Base-by-base conservation (phyloP, 1,140 invertebrate species). In the Procambarus clarkii region DNA sequence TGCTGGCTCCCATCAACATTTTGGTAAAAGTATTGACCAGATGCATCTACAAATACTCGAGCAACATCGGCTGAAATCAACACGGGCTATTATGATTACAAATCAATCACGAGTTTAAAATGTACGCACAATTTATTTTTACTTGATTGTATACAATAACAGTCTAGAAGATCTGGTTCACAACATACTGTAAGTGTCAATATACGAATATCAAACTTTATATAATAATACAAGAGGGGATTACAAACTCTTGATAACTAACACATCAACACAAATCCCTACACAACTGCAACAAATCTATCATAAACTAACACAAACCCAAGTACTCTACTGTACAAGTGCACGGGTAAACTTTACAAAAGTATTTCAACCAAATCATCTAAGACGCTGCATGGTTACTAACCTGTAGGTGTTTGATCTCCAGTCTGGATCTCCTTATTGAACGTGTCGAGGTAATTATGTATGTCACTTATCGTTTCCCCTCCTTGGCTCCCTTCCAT, bases 371-470 rank as follows among this genome's bases (percentile, higher is more conserved):
- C 60, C 13, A 54, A 54, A 54, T 54, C 8, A 8, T 54, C 13
- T 54, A 9, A 9, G 13, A 54, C 8, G 50, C 13, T 54, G 13
- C 50, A 54, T 1, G 13, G 8, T 34, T 24, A 74, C 89, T 18
- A 44, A 91, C 89, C 80, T 85, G 91, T 84, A 88, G 91, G 76
- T 94, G 92, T 48, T 76, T 94, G 95, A 94, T 96, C 95, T 94
- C 95, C 95, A 74, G 95, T 96, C 92, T 96, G 96, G 81, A 98
- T 98, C 94, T 98, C 97, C 93, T 97, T 97, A 93, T 98, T 97
- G 94, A 98, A 98, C 4, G 97, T 97, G 85, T 96, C 97, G 74
- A 98, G 94, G 93, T 98, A 98, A 85, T 97, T 97, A 93, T 98
- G 97, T 93, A 97, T 97, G 93, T 97, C 97, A 54, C 96, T 96